These are phyloP conservation scores for Thamnaconus septentrionalis DNA, from an alignment of 2,113 vertebrate genomes.

Conservation along the genomic window DNA sequence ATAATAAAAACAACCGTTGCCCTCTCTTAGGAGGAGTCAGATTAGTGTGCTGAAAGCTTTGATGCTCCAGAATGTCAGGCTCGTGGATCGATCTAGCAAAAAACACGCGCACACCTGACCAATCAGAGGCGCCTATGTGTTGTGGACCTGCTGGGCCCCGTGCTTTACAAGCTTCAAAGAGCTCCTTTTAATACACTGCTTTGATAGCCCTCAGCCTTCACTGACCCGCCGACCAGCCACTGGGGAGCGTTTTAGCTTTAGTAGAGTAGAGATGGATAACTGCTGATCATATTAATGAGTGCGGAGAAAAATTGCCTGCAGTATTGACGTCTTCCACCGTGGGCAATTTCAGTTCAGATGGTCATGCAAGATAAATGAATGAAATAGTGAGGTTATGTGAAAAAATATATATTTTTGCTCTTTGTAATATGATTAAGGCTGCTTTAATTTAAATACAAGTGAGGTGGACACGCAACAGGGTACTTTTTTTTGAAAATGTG, in stretches of 20 bases:
- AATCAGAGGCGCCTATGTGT: slow-evolving; percentile 90
- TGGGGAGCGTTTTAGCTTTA: slow-evolving; percentile 66
- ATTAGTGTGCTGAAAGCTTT: slow-evolving; percentile 90
- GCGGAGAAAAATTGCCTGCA: slow-evolving; percentile 15
- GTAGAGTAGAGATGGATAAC: slow-evolving; percentile 57
- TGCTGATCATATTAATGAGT: slow-evolving; percentile 69
- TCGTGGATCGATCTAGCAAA: slow-evolving; percentile 86
- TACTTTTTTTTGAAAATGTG: background rate
- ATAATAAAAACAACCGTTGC: slow-evolving; percentile 75
- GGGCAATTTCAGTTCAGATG: background rate
- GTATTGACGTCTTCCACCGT: slow-evolving; percentile 10
- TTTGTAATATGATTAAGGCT: too few relatives aligned
- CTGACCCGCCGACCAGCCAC: slow-evolving; percentile 62
- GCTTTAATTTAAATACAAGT: too few relatives aligned
- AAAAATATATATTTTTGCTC: too few relatives aligned
- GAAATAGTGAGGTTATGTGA: background rate
- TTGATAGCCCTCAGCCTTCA: slow-evolving; percentile 79
- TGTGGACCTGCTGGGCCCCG: slow-evolving; percentile 84
- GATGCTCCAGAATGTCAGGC: slow-evolving; percentile 91
- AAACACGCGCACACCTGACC: slow-evolving; percentile 80
- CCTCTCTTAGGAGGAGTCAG: slow-evolving; percentile 90
- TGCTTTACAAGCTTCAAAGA: slow-evolving; percentile 84
- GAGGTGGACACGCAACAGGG: slow-evolving; percentile 4
- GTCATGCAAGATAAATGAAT: background rate
- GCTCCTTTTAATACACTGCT: slow-evolving; percentile 78